Evolutionary conservation across 2,797 vertebrate genomes (phyloP).

Genomic region (Muscicapa comitata): DNA sequence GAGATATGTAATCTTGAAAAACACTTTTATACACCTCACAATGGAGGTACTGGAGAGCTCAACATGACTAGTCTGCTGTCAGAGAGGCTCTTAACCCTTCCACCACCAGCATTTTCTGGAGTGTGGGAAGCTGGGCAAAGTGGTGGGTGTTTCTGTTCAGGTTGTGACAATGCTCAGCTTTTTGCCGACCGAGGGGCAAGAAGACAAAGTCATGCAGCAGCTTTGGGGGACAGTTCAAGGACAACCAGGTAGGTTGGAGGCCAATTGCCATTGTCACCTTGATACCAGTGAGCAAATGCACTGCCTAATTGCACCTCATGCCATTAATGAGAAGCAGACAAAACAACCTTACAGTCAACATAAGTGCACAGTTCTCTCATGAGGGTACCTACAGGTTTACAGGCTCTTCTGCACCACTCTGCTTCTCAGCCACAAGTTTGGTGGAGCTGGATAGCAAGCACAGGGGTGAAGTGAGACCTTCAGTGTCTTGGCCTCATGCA

Average conservation of each 20-base stretch:
- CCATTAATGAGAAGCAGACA: not conserved
- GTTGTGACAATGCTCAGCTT: not conserved
- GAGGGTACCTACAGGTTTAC: not conserved
- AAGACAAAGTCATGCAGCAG: not conserved
- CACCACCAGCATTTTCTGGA: not conserved
- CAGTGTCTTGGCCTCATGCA: not conserved
- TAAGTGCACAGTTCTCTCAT: not conserved
- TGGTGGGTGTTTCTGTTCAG: not conserved
- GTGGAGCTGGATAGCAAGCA: not conserved
- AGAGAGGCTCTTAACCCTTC: slow-evolving; percentile 45
- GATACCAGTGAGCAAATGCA: not conserved
- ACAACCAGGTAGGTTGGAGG: not conserved
- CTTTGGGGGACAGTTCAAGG: not conserved
- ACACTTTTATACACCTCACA: slow-evolving; percentile 46
- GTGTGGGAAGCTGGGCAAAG: not conserved
- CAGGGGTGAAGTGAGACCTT: not conserved
- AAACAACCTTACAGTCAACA: not conserved
- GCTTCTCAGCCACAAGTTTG: not conserved
- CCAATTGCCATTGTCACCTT: not conserved
- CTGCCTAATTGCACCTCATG: not conserved
- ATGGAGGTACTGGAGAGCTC: slow-evolving; percentile 21
- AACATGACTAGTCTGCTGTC: not conserved
- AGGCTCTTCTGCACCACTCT: not conserved
- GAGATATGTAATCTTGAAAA: slow-evolving; percentile 42
- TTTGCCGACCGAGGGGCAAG: not conserved